Conservation (phyloP, 2,797 vertebrate genomes). For the Pristis pectinata region DNA sequence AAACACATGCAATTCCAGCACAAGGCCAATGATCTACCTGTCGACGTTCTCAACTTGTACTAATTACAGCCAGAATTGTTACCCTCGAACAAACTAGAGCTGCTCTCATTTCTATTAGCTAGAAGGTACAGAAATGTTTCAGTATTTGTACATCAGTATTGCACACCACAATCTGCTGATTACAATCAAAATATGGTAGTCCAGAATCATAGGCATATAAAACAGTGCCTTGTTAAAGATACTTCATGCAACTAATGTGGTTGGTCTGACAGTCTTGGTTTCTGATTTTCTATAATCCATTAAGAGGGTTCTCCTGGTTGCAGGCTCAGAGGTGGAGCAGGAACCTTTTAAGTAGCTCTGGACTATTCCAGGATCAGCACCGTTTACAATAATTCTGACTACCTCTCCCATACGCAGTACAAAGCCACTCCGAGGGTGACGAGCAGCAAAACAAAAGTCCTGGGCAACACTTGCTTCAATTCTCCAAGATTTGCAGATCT, state of each 20-base stretch:
- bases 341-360: background rate
- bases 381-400: background rate
- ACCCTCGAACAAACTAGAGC: background rate
- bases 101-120: background rate
- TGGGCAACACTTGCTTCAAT: background rate
- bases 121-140: background rate
- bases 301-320: background rate
- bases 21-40: background rate
- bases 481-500: background rate
- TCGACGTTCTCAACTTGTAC: background rate
- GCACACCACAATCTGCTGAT: background rate
- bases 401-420: too few species aligned
- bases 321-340: background rate
- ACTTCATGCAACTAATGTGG: background rate
- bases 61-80: background rate
- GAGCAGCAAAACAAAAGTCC: background rate
- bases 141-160: background rate
- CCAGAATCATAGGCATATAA: background rate
- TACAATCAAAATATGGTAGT: background rate
- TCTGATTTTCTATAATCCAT: background rate
- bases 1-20: background rate
- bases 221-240: background rate
- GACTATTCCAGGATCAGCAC: too few species aligned
- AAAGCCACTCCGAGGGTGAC: background rate
- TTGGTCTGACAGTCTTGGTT: background rate